phyloP scores from a whole-genome alignment of 2,113 vertebrate species.

The Myrmecobius fasciatus region DNA sequence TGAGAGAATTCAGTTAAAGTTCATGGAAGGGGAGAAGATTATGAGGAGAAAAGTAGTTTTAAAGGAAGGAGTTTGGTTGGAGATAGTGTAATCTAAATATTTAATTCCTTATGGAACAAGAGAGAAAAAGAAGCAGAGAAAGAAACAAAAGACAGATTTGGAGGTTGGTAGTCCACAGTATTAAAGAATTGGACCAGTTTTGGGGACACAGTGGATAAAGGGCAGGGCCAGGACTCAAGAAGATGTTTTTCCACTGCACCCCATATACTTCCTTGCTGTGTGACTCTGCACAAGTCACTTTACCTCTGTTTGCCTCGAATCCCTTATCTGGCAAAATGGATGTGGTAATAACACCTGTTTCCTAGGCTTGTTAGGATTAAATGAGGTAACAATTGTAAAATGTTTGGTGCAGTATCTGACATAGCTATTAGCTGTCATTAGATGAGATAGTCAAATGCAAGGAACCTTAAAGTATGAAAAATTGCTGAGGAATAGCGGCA shows the following conservation, averaged over 20 bases:
- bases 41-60: neutral
- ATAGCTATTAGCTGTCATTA: neutral
- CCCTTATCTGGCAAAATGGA: neutral
- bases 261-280: neutral
- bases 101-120: neutral
- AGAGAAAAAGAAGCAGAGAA: neutral
- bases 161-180: neutral
- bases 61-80: neutral
- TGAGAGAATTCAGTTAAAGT: too few relatives aligned
- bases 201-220: too few relatives aligned
- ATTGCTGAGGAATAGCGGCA: neutral
- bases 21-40: too few relatives aligned
- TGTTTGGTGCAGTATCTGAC: rapidly evolving
- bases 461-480: neutral
- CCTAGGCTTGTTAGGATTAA: neutral
- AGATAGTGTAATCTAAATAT: neutral
- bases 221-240: neutral
- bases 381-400: rapidly evolving
- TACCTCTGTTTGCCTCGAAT: neutral
- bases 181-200: neutral
- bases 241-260: neutral
- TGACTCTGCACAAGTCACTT: too few relatives aligned
- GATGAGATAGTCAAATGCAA: neutral
- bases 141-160: neutral
- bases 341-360: rapidly evolving